Evolutionary conservation across 2,888 invertebrate genomes (phyloP), one percentile per base, ranked within the genome.

Genomic region (Thecophora atra): DNA sequence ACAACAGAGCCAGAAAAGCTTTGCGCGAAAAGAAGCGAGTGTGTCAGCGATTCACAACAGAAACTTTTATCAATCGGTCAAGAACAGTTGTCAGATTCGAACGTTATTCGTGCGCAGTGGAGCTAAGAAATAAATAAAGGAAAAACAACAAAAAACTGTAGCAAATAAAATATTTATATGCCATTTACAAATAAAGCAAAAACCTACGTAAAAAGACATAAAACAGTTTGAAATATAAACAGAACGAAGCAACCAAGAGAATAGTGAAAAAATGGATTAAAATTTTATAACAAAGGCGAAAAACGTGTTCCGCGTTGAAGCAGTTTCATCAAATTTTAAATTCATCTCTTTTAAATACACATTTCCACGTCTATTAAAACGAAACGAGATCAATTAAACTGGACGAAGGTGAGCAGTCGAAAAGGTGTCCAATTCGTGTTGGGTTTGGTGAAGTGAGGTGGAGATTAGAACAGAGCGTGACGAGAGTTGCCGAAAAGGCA

Each of bases 51-150:
- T 58, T 65, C 37, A 51, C 52, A 66, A 37, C n/a, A 70, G 74
- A 76, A 82, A 83, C 75, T 81, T 83, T 84, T 82, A 84, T 84
- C 86, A 84, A 85, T 85, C 84, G 84, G 85, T 84, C 83, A 84
- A 85, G 86, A 85, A 85, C 86, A 78, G 83, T 85, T 81, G 80
- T 76, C 80, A 72, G 77, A 81, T 83, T 77, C 79, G 77, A 79
- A 81, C 74, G 63, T 54, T 71, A 51, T 69, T 44, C 69, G 62
- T 30, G 66, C 64, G 63, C 42, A 67, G 44, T 21, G n/a, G n/a
- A n/a, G 37, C 42, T 5, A 54, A 37, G 26, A 63, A 60, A 58
- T 52, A n/a, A 67, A 30, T 37, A 62, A 51, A 17, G 67, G 62
- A 28, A 67, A 62, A 52, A 52, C n/a, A 42, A 47, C 44, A 26